These are phyloP conservation scores for Champsocephalus gunnari DNA, from an alignment of 2,797 vertebrate genomes.

Conservation along the genomic window DNA sequence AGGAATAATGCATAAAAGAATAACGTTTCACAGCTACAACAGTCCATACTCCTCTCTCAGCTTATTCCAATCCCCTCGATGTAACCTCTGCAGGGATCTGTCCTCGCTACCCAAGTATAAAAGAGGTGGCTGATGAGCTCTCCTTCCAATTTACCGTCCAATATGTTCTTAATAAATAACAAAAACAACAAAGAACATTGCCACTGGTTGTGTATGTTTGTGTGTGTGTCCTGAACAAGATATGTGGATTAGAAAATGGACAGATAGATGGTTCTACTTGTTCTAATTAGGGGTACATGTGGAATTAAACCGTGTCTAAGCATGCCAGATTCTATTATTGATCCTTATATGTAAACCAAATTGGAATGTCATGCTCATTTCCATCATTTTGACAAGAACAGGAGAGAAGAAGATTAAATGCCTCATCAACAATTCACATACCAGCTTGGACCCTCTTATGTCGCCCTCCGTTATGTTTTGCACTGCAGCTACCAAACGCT, in stretches of 20 bases:
- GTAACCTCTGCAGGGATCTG: conserved; percentile 33
- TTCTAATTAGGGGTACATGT: conserved; percentile 15
- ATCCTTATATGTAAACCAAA: conserved; percentile 3
- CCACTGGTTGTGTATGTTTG: neutral
- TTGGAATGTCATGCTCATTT: conserved; percentile 1
- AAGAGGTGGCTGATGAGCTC: conserved; percentile 30
- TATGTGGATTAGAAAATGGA: conserved; percentile 24
- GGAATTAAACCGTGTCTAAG: conserved; percentile 4
- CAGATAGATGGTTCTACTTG: conserved; percentile 5
- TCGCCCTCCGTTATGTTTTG: conserved; percentile 21
- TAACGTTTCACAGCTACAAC: conserved; percentile 6
- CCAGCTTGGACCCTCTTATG: conserved; percentile 30
- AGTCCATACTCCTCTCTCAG: conserved; percentile 19
- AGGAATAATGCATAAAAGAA: conserved; percentile 19
- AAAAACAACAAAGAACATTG: conserved; percentile 16
- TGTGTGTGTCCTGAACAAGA: conserved; percentile 22
- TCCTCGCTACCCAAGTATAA: conserved; percentile 5
- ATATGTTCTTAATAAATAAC: conserved; percentile 15
- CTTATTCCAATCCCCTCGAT: conserved; percentile 32
- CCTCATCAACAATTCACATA: conserved; percentile 34
- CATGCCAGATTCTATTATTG: conserved; percentile 3
- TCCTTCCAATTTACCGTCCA: conserved; percentile 22
- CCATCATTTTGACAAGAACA: conserved; percentile 7
- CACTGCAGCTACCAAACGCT: neutral
- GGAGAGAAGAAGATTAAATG: conserved; percentile 26